Evolutionary conservation across 2,113 vertebrate species (phyloP), one percentile per base, ranked within the genome.

Genomic region (Tupaia chinensis): DNA sequence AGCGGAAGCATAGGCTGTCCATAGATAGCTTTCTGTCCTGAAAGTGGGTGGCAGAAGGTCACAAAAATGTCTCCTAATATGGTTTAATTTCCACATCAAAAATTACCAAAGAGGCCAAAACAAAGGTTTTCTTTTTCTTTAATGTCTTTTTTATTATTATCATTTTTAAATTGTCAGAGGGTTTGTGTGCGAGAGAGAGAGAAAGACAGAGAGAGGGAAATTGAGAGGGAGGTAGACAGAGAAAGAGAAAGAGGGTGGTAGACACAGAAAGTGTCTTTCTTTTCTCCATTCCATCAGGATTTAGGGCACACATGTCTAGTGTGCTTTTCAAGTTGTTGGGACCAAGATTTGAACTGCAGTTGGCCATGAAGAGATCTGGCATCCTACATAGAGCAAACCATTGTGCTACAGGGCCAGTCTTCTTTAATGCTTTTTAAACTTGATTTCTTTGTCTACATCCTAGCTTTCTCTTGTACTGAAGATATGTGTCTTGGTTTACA

Each of bases 61-160:
- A 89, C 20, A 73, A 87, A 58, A 65, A 6, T 22, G 19, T 81
- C 23, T 11, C 23, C 20, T 90, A 68, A 15, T 87, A 6, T 83
- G 34, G 58, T 88, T 86, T 44, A 72, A 58, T 76, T 87, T 93
- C 15, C 53, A 84, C n/a, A 77, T 72, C 19, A 1, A 89, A 22
- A 16, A 56, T 94, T 95, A 91, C 29, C 70, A 95, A 54, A 58
- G 12, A 92, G 34, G 2, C 16, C 87, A 22, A 87, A 89, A 79
- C 85, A 25, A 74, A 73, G 7, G 1, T 13, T 81, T 66, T 72
- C 65, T 60, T 9, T 58, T 69, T 86, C 32, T 79, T 94, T 73
- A 77, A 25, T 53, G 32, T 9, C 78, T 84, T 56, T n/a, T 95
- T 44, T 32, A 32, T 44, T 44, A 44, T 44, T 44, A 44, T 44